Conservation (phyloP, 2,888 invertebrate genomes). For the Papilio gigon region DNA sequence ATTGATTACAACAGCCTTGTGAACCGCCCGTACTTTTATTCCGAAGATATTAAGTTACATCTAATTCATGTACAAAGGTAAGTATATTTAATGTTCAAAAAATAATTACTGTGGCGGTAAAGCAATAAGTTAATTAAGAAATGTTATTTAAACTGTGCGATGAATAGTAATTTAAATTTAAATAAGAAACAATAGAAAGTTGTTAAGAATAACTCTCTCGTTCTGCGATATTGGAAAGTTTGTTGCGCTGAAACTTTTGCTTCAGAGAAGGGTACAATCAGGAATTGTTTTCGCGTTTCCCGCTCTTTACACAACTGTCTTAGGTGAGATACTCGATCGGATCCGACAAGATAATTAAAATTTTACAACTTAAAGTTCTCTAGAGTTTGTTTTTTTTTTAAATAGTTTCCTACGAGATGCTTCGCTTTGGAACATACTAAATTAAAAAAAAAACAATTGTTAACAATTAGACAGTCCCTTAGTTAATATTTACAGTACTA, state of each 20-base stretch:
- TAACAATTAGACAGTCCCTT: too few relatives aligned
- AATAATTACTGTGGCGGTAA: too few relatives aligned
- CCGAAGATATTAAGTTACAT: too few relatives aligned
- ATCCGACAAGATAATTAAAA: conserved; percentile 17
- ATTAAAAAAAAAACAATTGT: too few relatives aligned
- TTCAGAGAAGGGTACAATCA: conserved; percentile 26
- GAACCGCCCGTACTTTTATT: too few relatives aligned
- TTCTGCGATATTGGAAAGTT: conserved; percentile 29
- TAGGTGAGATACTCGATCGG: conserved; percentile 2
- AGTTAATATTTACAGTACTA: too few relatives aligned
- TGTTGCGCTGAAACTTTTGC: conserved; percentile 27
- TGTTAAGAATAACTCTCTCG: conserved; percentile 23
- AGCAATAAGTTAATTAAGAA: neutral
- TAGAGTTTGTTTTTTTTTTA: neutral
- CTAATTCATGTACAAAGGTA: too few relatives aligned
- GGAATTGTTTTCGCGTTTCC: conserved; percentile 24
- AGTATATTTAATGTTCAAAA: too few relatives aligned
- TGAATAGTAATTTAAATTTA: conserved; percentile 28
- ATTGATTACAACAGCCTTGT: neutral
- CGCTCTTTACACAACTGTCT: neutral
- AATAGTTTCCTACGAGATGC: neutral
- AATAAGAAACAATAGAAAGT: conserved; percentile 23
- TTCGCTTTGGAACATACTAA: neutral
- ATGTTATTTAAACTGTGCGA: neutral
- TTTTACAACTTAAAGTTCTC: neutral